Evolutionary conservation across 2,113 vertebrate genomes (phyloP).

Genomic region (Oenanthe oenanthe): DNA sequence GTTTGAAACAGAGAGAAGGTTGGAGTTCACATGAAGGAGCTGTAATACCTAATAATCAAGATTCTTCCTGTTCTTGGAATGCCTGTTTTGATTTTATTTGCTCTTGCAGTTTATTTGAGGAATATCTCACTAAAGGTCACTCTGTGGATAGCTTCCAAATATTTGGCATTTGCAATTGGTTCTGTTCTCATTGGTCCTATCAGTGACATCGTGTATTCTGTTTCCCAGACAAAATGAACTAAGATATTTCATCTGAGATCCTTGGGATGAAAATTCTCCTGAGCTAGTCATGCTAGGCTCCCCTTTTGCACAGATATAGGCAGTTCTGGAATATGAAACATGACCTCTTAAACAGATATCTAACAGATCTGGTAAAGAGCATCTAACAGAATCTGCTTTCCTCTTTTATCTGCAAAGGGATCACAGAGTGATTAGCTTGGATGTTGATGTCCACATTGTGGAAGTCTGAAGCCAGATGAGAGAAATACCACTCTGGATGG

Average conservation of each 20-base stretch:
- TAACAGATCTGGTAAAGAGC: background rate
- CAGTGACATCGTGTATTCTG: background rate
- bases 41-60: background rate
- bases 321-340: background rate
- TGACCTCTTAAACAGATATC: background rate
- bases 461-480: background rate
- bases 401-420: background rate
- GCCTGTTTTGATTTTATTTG: background rate
- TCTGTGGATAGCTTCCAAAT: background rate
- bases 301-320: background rate
- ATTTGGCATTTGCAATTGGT: slow-evolving; percentile 5
- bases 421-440: background rate
- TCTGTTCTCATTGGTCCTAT: background rate
- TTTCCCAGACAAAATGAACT: background rate
- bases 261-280: background rate
- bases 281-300: background rate
- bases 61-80: background rate
- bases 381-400: background rate
- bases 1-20: background rate
- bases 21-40: background rate
- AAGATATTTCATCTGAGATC: background rate
- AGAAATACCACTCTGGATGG: background rate
- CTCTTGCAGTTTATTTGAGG: background rate
- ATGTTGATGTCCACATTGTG: background rate
- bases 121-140: background rate